Conservation (phyloP, 2,113 vertebrate genomes). For the Cercocebus atys region DNA sequence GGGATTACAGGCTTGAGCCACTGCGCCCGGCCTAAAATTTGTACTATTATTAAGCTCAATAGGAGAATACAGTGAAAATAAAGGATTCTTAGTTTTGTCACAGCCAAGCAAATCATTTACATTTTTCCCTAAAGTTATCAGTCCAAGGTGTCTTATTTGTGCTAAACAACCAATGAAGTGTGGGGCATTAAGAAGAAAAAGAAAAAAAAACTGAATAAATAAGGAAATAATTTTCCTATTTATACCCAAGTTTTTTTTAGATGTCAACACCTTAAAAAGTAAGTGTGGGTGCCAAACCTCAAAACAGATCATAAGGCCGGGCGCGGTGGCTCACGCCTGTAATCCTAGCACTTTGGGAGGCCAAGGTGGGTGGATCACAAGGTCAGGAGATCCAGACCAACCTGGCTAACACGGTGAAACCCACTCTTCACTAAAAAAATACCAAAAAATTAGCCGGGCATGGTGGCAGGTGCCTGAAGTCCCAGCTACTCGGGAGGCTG, state of each 20-base stretch:
- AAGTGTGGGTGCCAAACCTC: background rate
- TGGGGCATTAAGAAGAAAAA: background rate
- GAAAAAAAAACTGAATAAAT: background rate
- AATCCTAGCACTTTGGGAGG: no score
- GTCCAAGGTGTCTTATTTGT: background rate
- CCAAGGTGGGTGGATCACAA: no score
- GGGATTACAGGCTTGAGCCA: no score
- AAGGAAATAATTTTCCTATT: background rate
- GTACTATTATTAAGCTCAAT: background rate
- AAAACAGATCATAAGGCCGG: no score
- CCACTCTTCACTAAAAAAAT: no score
- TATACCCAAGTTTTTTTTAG: background rate
- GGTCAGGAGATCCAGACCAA: no score
- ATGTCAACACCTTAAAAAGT: background rate
- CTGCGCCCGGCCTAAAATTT: no score
- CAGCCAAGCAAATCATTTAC: background rate
- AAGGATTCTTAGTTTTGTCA: background rate
- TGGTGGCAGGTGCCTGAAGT: no score
- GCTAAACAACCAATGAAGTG: background rate
- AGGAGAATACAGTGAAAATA: background rate
- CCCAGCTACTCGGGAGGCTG: no score
- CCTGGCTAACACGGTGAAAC: no score
- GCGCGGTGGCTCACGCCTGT: no score
- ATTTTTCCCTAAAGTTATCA: background rate
- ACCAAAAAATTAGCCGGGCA: no score